These are phyloP conservation scores for Temnothorax nylanderi DNA, from an alignment of 1,140 invertebrate genomes.

Conservation along the genomic window DNA sequence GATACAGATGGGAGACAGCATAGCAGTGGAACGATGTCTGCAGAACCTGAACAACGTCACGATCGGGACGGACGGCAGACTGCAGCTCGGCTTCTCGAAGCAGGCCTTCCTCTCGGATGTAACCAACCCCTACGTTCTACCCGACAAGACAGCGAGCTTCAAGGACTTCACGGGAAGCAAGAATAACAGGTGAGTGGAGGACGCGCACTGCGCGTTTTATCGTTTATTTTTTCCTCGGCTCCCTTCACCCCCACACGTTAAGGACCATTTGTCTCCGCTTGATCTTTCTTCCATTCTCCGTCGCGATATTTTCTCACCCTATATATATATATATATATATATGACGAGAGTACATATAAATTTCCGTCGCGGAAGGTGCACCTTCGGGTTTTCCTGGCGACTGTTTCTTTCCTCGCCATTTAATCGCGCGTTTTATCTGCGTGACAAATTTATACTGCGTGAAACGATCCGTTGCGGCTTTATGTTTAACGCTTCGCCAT, in stretches of 20 bases:
- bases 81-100: slow-evolving; percentile 94
- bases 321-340: neutral
- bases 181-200: slow-evolving; percentile 90
- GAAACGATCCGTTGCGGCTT: neutral
- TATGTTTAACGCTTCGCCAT: neutral
- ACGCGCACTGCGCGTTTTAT: neutral
- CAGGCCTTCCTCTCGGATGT: slow-evolving; percentile 98
- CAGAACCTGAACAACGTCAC: slow-evolving; percentile 97
- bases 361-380: neutral
- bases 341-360: neutral
- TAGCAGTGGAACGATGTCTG: slow-evolving; percentile 97
- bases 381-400: neutral
- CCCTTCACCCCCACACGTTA: neutral
- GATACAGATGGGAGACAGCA: slow-evolving; percentile 99
- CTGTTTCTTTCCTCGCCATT: slow-evolving; percentile 15
- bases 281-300: slow-evolving; percentile 29
- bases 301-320: neutral
- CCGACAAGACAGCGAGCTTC: slow-evolving; percentile 98
- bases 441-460: neutral
- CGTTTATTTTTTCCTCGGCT: slow-evolving; percentile 43
- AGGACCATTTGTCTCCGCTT: slow-evolving; percentile 28
- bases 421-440: slow-evolving; percentile 21
- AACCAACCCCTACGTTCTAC: slow-evolving; percentile 97
- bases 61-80: slow-evolving; percentile 89
- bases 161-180: slow-evolving; percentile 98